These are phyloP conservation scores for Hylomyscus alleni DNA, from an alignment of 2,797 vertebrate genomes.

Conservation along the genomic window DNA sequence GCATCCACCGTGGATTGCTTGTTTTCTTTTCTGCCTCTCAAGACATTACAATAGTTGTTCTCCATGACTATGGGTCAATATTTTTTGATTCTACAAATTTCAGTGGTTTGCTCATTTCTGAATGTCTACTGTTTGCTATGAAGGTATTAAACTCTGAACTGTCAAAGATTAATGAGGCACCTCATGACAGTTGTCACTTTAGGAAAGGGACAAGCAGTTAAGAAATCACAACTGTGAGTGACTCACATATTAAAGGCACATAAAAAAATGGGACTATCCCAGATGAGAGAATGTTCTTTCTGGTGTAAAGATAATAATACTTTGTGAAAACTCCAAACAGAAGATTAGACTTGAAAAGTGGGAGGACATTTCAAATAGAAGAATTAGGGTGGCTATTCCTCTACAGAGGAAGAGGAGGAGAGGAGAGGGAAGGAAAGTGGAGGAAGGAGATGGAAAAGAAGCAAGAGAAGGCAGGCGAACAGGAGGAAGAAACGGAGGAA, in stretches of 20 bases:
- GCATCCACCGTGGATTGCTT: neutral
- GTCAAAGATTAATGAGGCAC: neutral
- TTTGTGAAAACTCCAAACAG: conserved; percentile 37
- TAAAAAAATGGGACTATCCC: neutral
- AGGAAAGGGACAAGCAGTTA: conserved; percentile 9
- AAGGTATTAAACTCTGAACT: neutral
- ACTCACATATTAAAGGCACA: neutral
- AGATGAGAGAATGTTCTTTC: neutral
- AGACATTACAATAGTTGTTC: neutral
- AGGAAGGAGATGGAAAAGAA: neutral
- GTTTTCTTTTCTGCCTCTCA: neutral
- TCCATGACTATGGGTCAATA: neutral
- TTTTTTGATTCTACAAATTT: conserved; percentile 3
- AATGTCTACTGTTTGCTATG: neutral
- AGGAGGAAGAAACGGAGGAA: neutral
- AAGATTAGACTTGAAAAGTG: neutral
- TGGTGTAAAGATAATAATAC: conserved; percentile 16
- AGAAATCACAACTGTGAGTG: neutral
- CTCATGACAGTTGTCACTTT: neutral
- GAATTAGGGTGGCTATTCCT: neutral
- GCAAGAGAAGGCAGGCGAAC: neutral
- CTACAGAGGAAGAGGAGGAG: neutral
- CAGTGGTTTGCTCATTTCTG: neutral
- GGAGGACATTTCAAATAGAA: conserved; percentile 35
- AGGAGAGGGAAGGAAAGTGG: too few species aligned